These are phyloP conservation scores for Sipha maydis DNA, from an alignment of 2,888 invertebrate species.

Conservation along the genomic window DNA sequence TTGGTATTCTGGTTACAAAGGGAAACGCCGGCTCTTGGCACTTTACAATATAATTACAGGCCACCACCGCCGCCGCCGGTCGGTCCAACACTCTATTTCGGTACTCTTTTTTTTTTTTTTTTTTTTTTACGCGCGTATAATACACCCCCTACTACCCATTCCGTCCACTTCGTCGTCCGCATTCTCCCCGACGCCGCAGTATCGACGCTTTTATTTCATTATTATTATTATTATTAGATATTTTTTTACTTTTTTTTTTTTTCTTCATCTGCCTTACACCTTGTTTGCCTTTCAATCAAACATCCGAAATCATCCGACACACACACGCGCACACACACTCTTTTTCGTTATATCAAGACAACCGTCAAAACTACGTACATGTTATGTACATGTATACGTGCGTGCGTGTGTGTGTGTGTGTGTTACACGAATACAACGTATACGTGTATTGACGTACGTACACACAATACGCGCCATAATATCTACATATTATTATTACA, in stretches of 20 bases:
- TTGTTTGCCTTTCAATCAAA: conserved; percentile 62
- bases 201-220: conserved; percentile 56
- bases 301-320: conserved; percentile 55
- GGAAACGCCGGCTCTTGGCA: conserved; percentile 61
- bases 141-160: not conserved
- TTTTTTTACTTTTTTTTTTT: conserved; percentile 30
- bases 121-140: conserved; percentile 25
- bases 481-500: not conserved
- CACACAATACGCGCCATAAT: not conserved
- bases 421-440: not conserved
- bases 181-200: not conserved
- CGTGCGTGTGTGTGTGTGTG: not conserved
- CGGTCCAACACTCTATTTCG: conserved; percentile 57
- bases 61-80: conserved; percentile 35
- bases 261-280: conserved; percentile 49
- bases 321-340: conserved; percentile 18
- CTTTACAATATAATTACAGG: conserved; percentile 62
- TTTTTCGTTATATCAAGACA: conserved; percentile 44
- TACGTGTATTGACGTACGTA: not conserved
- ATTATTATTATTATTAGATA: conserved; percentile 54
- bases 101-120: conserved; percentile 45
- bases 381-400: no score
- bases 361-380: not conserved
- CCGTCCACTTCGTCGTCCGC: not conserved
- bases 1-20: conserved; percentile 61